These are phyloP conservation scores for Karalla daura DNA, from an alignment of 2,797 vertebrate species.

Conservation along the genomic window DNA sequence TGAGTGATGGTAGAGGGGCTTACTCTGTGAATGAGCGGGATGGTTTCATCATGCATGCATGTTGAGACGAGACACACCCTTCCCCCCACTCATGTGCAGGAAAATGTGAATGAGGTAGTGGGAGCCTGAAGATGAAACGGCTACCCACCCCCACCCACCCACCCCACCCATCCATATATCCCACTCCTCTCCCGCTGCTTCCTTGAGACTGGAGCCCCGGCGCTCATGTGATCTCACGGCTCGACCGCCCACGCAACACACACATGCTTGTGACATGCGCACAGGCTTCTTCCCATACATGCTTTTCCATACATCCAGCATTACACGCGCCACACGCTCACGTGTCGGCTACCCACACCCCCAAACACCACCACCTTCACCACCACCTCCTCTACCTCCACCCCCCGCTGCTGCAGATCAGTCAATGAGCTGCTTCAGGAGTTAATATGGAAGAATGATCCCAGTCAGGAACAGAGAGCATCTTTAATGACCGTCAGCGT, in stretches of 20 bases:
- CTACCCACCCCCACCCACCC: conserved; percentile 25
- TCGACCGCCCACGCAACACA: conserved; percentile 54
- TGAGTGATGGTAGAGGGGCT: conserved; percentile 13
- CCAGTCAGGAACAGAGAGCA: conserved; percentile 34
- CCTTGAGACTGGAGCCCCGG: conserved; percentile 27
- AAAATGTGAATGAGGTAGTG: conserved; percentile 73
- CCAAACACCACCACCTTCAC: too few species aligned
- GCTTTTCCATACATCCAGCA: conserved; percentile 22
- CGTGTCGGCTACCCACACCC: conserved; percentile 11
- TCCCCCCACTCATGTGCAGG: conserved; percentile 69
- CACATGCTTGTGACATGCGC: conserved; percentile 43
- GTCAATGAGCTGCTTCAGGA: conserved; percentile 60
- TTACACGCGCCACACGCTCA: conserved; percentile 34
- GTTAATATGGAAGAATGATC: conserved; percentile 38
- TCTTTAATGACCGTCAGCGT: too few species aligned
- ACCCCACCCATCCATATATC: conserved; percentile 23
- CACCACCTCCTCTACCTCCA: neutral
- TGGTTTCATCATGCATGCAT: conserved; percentile 48
- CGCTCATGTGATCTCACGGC: conserved; percentile 49
- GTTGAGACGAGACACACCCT: conserved; percentile 46
- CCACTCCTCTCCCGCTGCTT: conserved; percentile 22
- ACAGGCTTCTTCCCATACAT: conserved; percentile 17
- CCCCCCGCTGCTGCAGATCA: conserved; percentile 46
- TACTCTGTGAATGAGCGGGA: conserved; percentile 58
- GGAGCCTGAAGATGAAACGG: conserved; percentile 53